Evolutionary conservation across 2,797 vertebrate species (phyloP).

Genomic region (Ctenosaura bakeri): DNA sequence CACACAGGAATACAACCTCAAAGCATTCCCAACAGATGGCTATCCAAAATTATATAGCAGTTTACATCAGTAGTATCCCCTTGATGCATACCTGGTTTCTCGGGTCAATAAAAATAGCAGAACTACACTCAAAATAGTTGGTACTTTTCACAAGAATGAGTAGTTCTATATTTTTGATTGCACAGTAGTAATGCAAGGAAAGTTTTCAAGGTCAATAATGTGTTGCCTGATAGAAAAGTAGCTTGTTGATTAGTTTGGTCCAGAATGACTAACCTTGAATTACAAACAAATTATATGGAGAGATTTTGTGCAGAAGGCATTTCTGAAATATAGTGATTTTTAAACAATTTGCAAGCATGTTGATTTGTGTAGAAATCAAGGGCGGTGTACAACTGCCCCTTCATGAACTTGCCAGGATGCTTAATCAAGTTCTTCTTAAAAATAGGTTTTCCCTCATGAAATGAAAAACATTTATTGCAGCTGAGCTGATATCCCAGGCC

Average conservation of each 20-base stretch:
- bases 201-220: background rate
- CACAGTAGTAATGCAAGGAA: background rate
- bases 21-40: no score
- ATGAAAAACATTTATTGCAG: background rate
- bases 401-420: rapidly evolving
- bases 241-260: conserved; percentile 1
- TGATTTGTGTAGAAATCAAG: conserved; percentile 19
- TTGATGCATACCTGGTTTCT: background rate
- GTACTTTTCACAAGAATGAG: background rate
- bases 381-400: rapidly evolving
- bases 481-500: conserved; percentile 13
- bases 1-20: no score
- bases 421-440: conserved; percentile 14
- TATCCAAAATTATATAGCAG: background rate
- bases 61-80: background rate
- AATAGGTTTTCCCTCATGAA: conserved; percentile 5
- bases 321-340: background rate
- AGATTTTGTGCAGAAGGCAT: conserved; percentile 19
- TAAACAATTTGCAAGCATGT: background rate
- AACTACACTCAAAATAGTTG: conserved; percentile 5
- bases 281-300: conserved; percentile 7
- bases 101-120: conserved; percentile 5
- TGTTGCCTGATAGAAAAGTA: background rate
- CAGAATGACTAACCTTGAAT: conserved; percentile 23
- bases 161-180: conserved; percentile 5